Base-by-base conservation (phyloP, 2,888 invertebrate genomes). In the Ophion costatus region DNA sequence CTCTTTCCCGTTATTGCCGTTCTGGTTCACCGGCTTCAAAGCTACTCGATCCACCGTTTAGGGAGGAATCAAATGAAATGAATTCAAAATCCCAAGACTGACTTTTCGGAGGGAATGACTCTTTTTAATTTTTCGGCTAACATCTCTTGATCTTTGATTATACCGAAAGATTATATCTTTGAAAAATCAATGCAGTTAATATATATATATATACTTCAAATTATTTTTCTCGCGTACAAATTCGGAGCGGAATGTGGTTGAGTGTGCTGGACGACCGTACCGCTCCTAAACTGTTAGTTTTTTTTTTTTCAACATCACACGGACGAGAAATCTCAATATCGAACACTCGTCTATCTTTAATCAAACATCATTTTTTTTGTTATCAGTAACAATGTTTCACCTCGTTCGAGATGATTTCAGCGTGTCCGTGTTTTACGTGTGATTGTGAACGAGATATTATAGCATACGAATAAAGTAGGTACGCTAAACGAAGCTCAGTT, bases 401-500 rank as follows among this genome's bases (percentile, higher is more conserved):
- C 61, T 57, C 57, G 63, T 67, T 82, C 24, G 67, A 69, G 80
- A 80, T 77, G 80, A 82, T 77, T 80, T 59, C 6, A n/a, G 45
- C 67, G 42, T 56, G 38, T 73, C 11, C 33, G 57, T 78, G 1
- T 24, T 14, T 63, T 17, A 51, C 45, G 71, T 82, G 82, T 82
- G 82, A 82, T 81, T 84, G 81, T 81, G 63, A 83, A 84, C 76
- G 82, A 82, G 77, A 77, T 77, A 51, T 69, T 69, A 75, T 75
- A 71, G 85, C 83, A 81, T 85, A 85, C 77, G 83, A 79, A 78
- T 70, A 14, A 82, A 83, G 56, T 87, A 84, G 87, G 88, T 89
- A 90, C 89, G 91, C 92, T 93, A 93, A 92, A 91, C 90, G 90
- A 93, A 93, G 93, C 93, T 93, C 92, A 90, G 90, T 91, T 93